Base-by-base conservation (phyloP, 2,113 vertebrate genomes). In the Notothenia coriiceps region DNA sequence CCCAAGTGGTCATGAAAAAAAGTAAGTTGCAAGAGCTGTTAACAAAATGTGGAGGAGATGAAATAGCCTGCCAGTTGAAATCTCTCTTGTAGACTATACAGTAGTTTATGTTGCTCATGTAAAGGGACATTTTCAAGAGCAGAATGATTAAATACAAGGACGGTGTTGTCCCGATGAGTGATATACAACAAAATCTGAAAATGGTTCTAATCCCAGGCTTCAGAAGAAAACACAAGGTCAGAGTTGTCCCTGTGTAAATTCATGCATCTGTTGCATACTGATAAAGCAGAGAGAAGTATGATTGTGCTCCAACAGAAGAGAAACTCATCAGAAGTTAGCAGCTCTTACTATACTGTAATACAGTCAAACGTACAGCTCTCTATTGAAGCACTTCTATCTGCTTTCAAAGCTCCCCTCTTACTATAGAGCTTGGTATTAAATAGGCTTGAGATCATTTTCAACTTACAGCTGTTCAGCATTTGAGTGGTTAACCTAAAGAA, bases 1-100 rank as follows among this genome's bases (percentile, higher is more conserved):
- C 72, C 88, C 92, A 89, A 84, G 92, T 94, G 93, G 92, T 80
- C 13, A 81, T 63, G 52, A 33, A 69, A 64, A 77, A 79, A 55
- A 82, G 12, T 75, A 22, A 56, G 46, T 18, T 63, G 50, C 22
- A 25, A 5, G 29, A 46, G 14, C 20, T 44, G 1, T 40, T 10
- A 29, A 29, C 55, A 1, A 71, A 52, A 25, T 13, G 29, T 49
- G 22, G 5, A 43, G 11, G 18, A 65, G 25, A 70, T 18, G 10
- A 10, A 15, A 6, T 7, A 54, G 10, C 1, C 35, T 55, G 59
- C 14, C 43, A n/a, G 35, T 14, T 63, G 10, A 70, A 55, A 52
- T 81, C 17, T 74, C 17, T 59, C 17, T 20, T 61, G n/a, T 10
- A 55, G 17, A 17, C 43, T 35, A 20, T 29, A n/a, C n/a, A n/a